A percentile compares a stretch with the other conserved stretches of the same genome.
Conservation (phyloP, 2,797 vertebrate species). For the Coregonus ussuriensis region DNA sequence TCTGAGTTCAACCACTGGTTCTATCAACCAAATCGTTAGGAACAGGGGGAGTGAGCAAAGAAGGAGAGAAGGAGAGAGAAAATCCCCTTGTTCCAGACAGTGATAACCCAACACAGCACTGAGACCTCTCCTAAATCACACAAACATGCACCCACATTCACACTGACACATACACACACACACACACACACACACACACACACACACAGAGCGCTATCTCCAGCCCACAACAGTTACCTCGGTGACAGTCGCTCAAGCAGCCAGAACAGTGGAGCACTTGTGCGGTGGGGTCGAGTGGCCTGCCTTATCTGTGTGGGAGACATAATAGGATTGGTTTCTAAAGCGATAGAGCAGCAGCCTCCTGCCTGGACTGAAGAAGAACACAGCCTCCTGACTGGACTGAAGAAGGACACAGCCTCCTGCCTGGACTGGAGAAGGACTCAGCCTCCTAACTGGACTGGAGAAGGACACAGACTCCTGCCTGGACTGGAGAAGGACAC, state of each 20-base stretch:
- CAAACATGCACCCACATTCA: conserved; percentile 12
- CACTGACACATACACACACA: conserved; percentile 15
- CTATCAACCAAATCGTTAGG: not conserved
- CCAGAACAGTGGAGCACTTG: not conserved
- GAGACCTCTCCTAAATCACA: conserved; percentile 16
- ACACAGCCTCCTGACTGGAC: too few relatives aligned
- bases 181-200: conserved; percentile 11
- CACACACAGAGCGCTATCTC: not conserved
- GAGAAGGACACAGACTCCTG: too few relatives aligned
- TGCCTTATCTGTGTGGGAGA: not conserved
- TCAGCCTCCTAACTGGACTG: too few relatives aligned
- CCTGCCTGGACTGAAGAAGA: not conserved
- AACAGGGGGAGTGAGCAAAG: not conserved
- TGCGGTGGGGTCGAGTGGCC: not conserved
- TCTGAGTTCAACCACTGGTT: not conserved
- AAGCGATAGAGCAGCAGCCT: not conserved
- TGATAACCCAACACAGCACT: conserved; percentile 1
- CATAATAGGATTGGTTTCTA: not conserved
- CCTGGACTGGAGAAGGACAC: too few relatives aligned
- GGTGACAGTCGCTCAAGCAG: not conserved
- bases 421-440: too few relatives aligned
- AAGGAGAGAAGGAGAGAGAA: not conserved
- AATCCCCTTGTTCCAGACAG: not conserved
- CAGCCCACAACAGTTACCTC: not conserved
- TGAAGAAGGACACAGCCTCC: too few relatives aligned